Evolutionary conservation across 1,140 invertebrate genomes (phyloP).

Genomic region (Cotesia glomerata): DNA sequence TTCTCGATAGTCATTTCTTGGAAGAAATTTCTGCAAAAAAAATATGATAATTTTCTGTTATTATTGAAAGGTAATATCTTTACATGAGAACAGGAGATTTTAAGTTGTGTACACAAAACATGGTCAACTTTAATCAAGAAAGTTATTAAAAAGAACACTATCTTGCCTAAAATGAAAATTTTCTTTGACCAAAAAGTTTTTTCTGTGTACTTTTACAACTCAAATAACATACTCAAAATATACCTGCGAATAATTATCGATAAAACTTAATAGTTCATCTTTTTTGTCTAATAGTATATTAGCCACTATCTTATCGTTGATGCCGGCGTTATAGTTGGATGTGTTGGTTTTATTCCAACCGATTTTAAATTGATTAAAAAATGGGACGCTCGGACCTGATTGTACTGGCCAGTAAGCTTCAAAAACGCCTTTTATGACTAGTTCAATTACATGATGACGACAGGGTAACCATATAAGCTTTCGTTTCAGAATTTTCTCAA

Average conservation of each 20-base stretch:
- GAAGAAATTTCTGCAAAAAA: not conserved
- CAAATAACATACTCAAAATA: not conserved
- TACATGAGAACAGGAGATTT: not conserved
- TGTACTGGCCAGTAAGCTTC: conserved; percentile 8
- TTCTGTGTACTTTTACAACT: not conserved
- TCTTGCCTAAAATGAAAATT: no score
- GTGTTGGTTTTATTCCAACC: not conserved
- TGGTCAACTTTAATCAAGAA: no score
- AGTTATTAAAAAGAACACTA: no score
- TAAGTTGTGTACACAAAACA: no score
- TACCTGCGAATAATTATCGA: not conserved
- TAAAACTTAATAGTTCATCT: not conserved
- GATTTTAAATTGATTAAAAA: conserved; percentile 8
- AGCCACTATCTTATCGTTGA: not conserved
- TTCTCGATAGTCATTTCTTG: not conserved
- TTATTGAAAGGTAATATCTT: not conserved
- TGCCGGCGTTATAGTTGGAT: not conserved
- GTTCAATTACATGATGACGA: conserved; percentile 18
- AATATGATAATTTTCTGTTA: not conserved
- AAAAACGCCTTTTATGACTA: conserved; percentile 16
- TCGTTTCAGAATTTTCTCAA: not conserved
- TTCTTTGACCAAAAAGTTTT: no score
- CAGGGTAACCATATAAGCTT: conserved; percentile 12
- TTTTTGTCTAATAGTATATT: not conserved
- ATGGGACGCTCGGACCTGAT: conserved; percentile 11